Conservation (phyloP, 2,888 invertebrate genomes). For the Troides aeacus region DNA sequence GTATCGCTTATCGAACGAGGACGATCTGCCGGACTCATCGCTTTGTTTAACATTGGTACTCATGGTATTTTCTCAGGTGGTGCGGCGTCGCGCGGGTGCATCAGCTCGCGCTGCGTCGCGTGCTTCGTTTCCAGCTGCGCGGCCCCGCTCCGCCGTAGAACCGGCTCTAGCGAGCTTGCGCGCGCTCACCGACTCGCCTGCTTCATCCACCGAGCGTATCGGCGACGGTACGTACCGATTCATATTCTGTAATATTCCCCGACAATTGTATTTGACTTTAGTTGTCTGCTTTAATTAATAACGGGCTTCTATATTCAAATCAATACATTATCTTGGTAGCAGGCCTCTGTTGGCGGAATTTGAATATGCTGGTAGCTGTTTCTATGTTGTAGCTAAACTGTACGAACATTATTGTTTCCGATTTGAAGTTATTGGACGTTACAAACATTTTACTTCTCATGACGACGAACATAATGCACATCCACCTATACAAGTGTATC, state of each 20-base stretch:
- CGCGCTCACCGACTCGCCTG: constrained; percentile 71
- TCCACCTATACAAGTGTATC: too few relatives aligned
- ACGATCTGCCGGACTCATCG: not conserved
- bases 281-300: not conserved
- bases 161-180: constrained; percentile 41
- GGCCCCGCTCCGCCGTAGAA: constrained; percentile 75
- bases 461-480: too few relatives aligned
- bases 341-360: too few relatives aligned
- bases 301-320: too few relatives aligned
- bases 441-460: too few relatives aligned
- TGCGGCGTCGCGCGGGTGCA: constrained; percentile 76
- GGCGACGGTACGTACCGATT: constrained; percentile 56
- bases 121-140: constrained; percentile 84
- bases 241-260: not conserved
- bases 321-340: too few relatives aligned
- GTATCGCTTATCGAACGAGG: too few relatives aligned
- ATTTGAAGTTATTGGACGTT: too few relatives aligned
- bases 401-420: too few relatives aligned
- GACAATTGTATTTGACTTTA: not conserved
- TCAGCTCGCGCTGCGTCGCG: constrained; percentile 70
- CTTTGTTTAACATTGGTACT: not conserved
- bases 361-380: too few relatives aligned
- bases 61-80: constrained; percentile 65
- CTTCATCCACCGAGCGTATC: constrained; percentile 80
- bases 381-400: too few relatives aligned